phyloP scores from a whole-genome alignment of 2,888 invertebrate species.

The Aphidius colemani region DNA sequence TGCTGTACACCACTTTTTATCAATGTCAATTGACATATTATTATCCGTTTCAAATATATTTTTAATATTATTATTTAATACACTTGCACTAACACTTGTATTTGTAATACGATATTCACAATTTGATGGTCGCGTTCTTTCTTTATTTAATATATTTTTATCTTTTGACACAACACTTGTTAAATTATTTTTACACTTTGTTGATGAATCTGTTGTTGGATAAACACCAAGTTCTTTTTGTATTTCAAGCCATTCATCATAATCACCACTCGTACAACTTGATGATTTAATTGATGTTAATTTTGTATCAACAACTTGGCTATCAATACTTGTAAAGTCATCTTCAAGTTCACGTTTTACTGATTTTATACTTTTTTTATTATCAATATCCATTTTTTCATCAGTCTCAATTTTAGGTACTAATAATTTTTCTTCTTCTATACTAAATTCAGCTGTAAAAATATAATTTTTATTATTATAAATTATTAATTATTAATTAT shows the following conservation, averaged over 20 bases:
- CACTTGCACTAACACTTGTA: constrained; percentile 25
- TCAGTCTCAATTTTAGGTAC: constrained; percentile 56
- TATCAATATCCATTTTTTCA: constrained; percentile 32
- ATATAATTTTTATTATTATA: constrained; percentile 6
- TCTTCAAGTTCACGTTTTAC: constrained; percentile 56
- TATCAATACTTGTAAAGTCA: constrained; percentile 50
- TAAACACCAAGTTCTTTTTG: constrained; percentile 68
- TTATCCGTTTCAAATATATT: constrained; percentile 42
- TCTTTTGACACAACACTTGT: constrained; percentile 30
- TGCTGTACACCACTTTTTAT: constrained; percentile 49
- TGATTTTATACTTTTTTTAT: constrained; percentile 34
- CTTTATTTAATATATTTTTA: constrained; percentile 39
- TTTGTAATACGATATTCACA: constrained; percentile 44
- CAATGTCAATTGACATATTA: constrained; percentile 34
- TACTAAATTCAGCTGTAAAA: constrained; percentile 51
- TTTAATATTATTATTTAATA: constrained; percentile 27
- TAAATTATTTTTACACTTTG: constrained; percentile 45
- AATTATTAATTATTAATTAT: constrained; percentile 7
- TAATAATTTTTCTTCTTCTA: constrained; percentile 52
- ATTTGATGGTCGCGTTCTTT: constrained; percentile 55
- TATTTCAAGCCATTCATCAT: constrained; percentile 73
- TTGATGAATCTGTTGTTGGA: constrained; percentile 42
- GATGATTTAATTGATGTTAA: constrained; percentile 45
- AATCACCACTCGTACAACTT: constrained; percentile 59
- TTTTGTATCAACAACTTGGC: constrained; percentile 45